Percentiles rank a stretch among this genome's conserved stretches.
These are phyloP conservation scores for Chrysolina oricalcia DNA, from an alignment of 2,888 invertebrate genomes.

Conservation along the genomic window DNA sequence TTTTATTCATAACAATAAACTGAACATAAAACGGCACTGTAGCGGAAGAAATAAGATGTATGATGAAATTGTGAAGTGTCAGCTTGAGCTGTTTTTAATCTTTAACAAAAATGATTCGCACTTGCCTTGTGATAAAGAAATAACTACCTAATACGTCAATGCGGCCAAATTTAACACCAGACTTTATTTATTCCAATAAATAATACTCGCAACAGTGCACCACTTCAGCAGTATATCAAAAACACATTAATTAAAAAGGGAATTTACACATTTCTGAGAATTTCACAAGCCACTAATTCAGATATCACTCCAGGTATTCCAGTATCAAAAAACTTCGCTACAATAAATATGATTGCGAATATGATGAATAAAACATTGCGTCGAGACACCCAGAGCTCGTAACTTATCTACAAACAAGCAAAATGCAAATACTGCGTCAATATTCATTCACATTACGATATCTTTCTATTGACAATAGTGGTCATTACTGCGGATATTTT, in stretches of 20 bases:
- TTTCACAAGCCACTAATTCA: conserved; percentile 11
- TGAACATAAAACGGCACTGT: too few species aligned
- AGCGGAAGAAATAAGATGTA: too few species aligned
- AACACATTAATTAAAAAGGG: neutral
- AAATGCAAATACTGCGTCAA: conserved; percentile 27
- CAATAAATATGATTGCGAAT: conserved; percentile 16
- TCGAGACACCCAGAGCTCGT: conserved; percentile 2
- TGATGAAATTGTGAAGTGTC: too few species aligned
- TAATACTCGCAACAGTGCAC: too few species aligned
- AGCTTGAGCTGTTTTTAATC: too few species aligned
- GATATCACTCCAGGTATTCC: neutral
- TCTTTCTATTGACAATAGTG: conserved; percentile 26
- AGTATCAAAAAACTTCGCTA: neutral
- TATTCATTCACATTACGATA: conserved; percentile 18
- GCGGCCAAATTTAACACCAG: too few species aligned
- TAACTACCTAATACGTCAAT: too few species aligned
- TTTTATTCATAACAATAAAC: too few species aligned
- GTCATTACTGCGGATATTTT: conserved; percentile 14
- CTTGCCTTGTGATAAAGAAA: too few species aligned
- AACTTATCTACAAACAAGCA: conserved; percentile 20
- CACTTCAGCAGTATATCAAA: neutral
- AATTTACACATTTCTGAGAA: neutral
- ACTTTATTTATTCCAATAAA: too few species aligned
- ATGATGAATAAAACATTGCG: conserved; percentile 23
- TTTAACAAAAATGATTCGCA: too few species aligned